A percentile compares a stretch with the other conserved stretches of the same genome.
Evolutionary conservation across 2,888 invertebrate species (phyloP).

Genomic region (Thecophora atra): DNA sequence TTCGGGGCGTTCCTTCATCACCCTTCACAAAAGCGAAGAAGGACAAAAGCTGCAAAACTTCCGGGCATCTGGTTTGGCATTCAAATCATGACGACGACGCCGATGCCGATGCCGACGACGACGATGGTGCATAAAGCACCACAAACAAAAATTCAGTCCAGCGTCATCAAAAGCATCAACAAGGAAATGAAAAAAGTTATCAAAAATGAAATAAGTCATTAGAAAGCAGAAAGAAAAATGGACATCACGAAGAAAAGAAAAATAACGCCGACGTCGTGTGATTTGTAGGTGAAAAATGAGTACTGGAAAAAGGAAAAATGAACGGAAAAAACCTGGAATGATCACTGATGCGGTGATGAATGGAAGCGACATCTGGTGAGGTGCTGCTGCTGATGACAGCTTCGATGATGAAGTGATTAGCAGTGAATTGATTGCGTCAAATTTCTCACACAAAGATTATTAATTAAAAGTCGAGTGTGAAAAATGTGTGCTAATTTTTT

Average conservation of each 20-base stretch:
- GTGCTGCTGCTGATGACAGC: neutral
- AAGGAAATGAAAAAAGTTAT: conserved; percentile 2
- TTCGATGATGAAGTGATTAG: neutral
- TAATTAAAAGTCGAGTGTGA: neutral
- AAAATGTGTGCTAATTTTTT: neutral
- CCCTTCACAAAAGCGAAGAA: neutral
- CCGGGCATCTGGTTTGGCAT: conserved; percentile 31
- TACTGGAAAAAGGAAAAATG: neutral
- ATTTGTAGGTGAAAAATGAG: neutral
- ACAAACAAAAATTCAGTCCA: neutral
- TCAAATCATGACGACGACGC: conserved; percentile 20
- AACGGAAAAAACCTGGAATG: neutral
- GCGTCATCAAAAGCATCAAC: neutral
- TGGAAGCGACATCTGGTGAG: neutral
- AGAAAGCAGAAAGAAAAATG: conserved; percentile 2
- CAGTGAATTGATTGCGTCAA: neutral
- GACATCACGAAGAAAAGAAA: neutral
- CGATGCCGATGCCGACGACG: neutral
- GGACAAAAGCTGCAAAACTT: conserved; percentile 9
- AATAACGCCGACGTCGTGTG: neutral
- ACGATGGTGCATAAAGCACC: neutral
- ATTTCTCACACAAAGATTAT: neutral
- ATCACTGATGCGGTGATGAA: neutral
- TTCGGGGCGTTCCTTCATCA: neutral
- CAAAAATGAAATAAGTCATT: neutral